These are phyloP conservation scores for Merluccius polli DNA, from an alignment of 2,797 vertebrate species.

Conservation along the genomic window DNA sequence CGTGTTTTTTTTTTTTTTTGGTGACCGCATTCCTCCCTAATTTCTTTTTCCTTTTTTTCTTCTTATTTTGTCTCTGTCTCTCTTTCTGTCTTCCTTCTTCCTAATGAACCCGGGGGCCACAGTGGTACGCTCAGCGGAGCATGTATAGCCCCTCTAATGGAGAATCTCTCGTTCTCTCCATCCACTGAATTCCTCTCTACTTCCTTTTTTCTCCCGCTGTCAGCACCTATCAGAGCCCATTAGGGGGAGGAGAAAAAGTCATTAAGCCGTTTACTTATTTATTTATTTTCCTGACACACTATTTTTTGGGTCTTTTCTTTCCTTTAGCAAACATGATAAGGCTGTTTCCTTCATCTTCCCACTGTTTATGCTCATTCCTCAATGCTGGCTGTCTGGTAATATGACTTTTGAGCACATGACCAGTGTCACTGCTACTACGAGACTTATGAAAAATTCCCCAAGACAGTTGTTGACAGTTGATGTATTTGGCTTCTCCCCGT, in stretches of 20 bases:
- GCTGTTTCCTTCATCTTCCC: constrained; percentile 11
- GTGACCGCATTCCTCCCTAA: background rate
- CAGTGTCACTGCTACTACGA: constrained; percentile 11
- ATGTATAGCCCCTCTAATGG: constrained; percentile 37
- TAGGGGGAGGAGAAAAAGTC: constrained; percentile 29
- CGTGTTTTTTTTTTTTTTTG: background rate
- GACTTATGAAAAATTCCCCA: constrained; percentile 23
- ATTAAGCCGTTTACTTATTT: constrained; percentile 7
- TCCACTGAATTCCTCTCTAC: constrained; percentile 22
- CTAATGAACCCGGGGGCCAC: constrained; percentile 61
- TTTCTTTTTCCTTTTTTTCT: background rate
- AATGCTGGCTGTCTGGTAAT: background rate
- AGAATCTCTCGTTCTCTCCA: constrained; percentile 40
- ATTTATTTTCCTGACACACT: background rate
- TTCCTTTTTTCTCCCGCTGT: constrained; percentile 39
- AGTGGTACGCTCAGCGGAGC: constrained; percentile 15
- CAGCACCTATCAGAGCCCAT: constrained; percentile 49
- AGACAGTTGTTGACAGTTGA: constrained; percentile 8
- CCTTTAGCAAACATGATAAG: constrained; percentile 25
- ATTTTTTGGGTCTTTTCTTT: background rate
- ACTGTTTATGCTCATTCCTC: constrained; percentile 18
- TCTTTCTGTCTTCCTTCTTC: constrained; percentile 12
- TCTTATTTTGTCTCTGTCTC: constrained; percentile 4
- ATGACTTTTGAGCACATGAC: constrained; percentile 25
- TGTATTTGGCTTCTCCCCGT: background rate